Evolutionary conservation across 2,113 vertebrate species (phyloP), one percentile per base, ranked within the genome.

Genomic region (Xyrauchen texanus): DNA sequence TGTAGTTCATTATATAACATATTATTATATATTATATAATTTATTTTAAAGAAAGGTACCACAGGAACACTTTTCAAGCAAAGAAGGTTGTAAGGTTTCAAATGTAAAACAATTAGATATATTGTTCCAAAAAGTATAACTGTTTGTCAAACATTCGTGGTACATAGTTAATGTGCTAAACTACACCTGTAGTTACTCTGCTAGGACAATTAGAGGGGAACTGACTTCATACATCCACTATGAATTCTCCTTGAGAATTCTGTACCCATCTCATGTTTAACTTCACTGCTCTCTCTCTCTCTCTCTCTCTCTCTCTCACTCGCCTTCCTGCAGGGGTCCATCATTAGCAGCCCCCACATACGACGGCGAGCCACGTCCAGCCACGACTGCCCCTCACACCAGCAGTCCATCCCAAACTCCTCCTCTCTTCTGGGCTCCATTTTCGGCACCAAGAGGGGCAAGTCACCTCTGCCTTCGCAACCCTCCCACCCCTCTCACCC

Each of bases 261-360:
- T 53, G 8, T 8, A 53, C 13, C 34, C 21, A 64, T 44, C 53
- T 68, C 0, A 71, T 45, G 51, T 81, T 67, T 81, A 62, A 81
- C 13, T 12, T 78, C 21, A n/a, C 61, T 34, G 16, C 44, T 66
- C 61, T 81, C 21, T 79, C 16, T 77, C 49, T 76, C 45, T 68
- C 80, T 21, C 51, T 81, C 69, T 66, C 61, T 81, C 21, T 79
- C 16, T 77, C 49, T 76, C 45, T 68, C 80, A 21, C 51, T 81
- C 69, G 63, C 87, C 81, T 82, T 57, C 80, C 93, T 34, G 88
- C 94, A 99, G 97, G 97, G 97, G 81, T 98, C 97, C 94, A 96
- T 96, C 95, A 98, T 99, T 97, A 98, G 94, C 96, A 98, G 96
- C 82, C 97, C 97, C 88, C 96, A 98, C 93, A 94, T 94, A 89